phyloP scores from a whole-genome alignment of 2,113 vertebrate species.

The Ploceus nigricollis region DNA sequence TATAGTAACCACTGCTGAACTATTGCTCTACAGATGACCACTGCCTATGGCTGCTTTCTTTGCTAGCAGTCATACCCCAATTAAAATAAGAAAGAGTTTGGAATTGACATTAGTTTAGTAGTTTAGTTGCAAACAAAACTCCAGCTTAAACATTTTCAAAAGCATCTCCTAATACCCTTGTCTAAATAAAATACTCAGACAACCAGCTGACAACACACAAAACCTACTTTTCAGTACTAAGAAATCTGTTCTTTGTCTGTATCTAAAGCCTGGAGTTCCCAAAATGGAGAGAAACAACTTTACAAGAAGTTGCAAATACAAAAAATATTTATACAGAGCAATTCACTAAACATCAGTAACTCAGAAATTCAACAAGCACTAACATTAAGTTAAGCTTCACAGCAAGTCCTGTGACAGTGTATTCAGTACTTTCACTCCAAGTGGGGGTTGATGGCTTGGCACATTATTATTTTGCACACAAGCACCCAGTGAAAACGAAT shows the following conservation, averaged over 20 bases:
- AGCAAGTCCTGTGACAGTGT: background rate
- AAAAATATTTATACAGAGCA: background rate
- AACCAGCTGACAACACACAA: background rate
- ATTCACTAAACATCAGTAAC: background rate
- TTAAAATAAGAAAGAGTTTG: background rate
- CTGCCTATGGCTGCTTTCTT: background rate
- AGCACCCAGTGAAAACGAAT: background rate
- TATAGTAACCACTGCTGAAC: constrained; percentile 31
- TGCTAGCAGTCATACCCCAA: background rate
- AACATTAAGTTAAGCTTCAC: background rate
- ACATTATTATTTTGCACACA: background rate
- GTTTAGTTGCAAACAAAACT: background rate
- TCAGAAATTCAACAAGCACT: background rate
- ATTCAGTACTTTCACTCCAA: background rate
- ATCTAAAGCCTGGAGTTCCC: background rate
- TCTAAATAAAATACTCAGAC: background rate
- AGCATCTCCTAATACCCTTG: background rate
- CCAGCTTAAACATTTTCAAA: background rate
- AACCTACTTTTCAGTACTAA: background rate
- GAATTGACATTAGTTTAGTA: background rate
- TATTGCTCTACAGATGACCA: constrained; percentile 20
- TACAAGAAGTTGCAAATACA: background rate
- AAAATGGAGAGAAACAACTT: background rate
- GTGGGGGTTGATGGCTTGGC: background rate
- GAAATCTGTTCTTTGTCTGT: background rate